These are phyloP conservation scores for Drosophila nigromelanica DNA, from an alignment of 1,140 invertebrate genomes.

Conservation along the genomic window DNA sequence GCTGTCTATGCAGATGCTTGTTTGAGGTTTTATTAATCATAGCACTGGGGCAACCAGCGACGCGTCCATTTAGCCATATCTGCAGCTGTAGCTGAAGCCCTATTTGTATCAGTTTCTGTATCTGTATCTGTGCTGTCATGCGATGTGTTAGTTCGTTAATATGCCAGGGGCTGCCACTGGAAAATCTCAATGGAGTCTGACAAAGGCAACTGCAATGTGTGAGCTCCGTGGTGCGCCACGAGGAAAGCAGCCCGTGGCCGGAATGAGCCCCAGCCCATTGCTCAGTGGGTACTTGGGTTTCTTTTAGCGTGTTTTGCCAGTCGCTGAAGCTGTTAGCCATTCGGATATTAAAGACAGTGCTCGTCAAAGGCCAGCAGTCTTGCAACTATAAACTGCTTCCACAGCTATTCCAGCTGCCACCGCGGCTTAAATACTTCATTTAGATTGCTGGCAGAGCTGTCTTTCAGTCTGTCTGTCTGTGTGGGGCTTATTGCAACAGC, in stretches of 20 bases:
- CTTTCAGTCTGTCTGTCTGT: too few relatives aligned
- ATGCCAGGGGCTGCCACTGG: constrained; percentile 47
- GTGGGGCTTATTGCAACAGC: too few relatives aligned
- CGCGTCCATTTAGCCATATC: constrained; percentile 32
- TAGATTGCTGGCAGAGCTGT: neutral
- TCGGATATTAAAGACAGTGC: constrained; percentile 47
- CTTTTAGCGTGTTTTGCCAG: constrained; percentile 12
- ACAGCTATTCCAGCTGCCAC: constrained; percentile 5
- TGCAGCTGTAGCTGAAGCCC: neutral
- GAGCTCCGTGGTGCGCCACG: constrained; percentile 7
- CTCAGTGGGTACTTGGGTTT: neutral
- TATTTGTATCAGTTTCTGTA: constrained; percentile 11
- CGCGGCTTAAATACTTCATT: constrained; percentile 9
- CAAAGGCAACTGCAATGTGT: constrained; percentile 34
- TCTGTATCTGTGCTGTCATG: constrained; percentile 26
- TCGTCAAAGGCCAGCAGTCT: constrained; percentile 27
- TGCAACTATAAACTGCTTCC: neutral
- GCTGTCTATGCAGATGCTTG: constrained; percentile 47
- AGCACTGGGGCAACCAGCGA: constrained; percentile 26
- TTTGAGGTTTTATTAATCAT: constrained; percentile 58
- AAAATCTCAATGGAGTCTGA: constrained; percentile 43
- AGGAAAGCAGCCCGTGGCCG: constrained; percentile 16
- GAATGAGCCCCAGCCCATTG: constrained; percentile 5
- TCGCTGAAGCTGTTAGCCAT: constrained; percentile 26
- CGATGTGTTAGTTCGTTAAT: constrained; percentile 55